A percentile compares a stretch with the other conserved stretches of the same genome.
phyloP scores from a whole-genome alignment of 2,797 vertebrate species.

The Thunnus albacares region DNA sequence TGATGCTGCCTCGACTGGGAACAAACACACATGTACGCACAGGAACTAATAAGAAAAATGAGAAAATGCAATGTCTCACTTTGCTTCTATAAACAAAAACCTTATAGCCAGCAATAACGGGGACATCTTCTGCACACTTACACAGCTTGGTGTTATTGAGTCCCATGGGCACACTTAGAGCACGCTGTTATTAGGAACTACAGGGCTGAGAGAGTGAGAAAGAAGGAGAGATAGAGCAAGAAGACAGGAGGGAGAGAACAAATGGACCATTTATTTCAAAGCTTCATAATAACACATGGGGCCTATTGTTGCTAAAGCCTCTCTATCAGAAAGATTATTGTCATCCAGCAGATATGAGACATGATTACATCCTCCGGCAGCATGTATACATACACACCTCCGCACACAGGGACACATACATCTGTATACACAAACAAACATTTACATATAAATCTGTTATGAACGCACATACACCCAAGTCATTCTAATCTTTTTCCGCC shows the following conservation, averaged over 20 bases:
- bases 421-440: conserved; percentile 29
- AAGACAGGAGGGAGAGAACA: conserved; percentile 55
- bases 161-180: conserved; percentile 79
- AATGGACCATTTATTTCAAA: conserved; percentile 74
- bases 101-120: conserved; percentile 73
- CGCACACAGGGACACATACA: conserved; percentile 14
- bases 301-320: conserved; percentile 56
- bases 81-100: conserved; percentile 74
- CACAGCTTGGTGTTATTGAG: conserved; percentile 78
- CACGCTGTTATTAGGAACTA: conserved; percentile 75
- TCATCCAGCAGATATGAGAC: conserved; percentile 38
- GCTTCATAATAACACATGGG: conserved; percentile 67
- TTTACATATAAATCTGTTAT: conserved; percentile 50
- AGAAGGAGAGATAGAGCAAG: conserved; percentile 9
- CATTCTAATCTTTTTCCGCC: conserved; percentile 42
- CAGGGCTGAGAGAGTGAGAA: conserved; percentile 50
- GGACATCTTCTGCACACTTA: conserved; percentile 59
- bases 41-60: conserved; percentile 70
- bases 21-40: conserved; percentile 28
- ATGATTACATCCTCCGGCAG: conserved; percentile 48
- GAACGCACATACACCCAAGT: conserved; percentile 40
- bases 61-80: conserved; percentile 70
- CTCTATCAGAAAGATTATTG: conserved; percentile 42
- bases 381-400: not conserved
- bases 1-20: conserved; percentile 47